Evolutionary conservation across 30 jellyfish, hydroid and myxozoan genomes (phyloP), one percentile per base, ranked within the genome.

Genomic region (Aurelia aurita complex sp. Pacific): DNA sequence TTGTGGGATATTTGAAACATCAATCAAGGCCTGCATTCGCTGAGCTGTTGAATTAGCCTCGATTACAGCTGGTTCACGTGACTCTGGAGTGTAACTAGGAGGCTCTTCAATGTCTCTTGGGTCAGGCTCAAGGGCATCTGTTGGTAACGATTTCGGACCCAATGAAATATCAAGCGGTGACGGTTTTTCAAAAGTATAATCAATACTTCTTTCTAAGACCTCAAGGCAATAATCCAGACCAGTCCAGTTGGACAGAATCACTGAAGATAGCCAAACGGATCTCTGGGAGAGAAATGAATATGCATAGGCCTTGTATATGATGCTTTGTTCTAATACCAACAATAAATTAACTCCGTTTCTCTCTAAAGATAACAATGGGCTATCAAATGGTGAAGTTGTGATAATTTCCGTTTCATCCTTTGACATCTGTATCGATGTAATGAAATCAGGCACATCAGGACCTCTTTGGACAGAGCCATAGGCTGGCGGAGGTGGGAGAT

Each of bases 221-320:
- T 68, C 95, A 54, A 93, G 82, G 53, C 97, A 88, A 19, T 93
- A 85, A 18, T 64, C 57, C 15, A 93, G 93, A 1, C 98, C 97
- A 11, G 85, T 77, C 98, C 98, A 93, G 77, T 93, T 83, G 18
- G 96, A 82, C 18, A 33, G 72, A 35, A 51, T 18, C 10, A 88
- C 98, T 19, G 96, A 68, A 19, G 88, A 73, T 50, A 93, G 81
- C 98, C 98, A 93, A 16, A 82, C 55, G 33, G 80, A 75, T 54
- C 98, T 76, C 60, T 93, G 98, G 42, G 97, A 34, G 52, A 93
- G 17, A 74, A 87, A 93, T 3, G 98, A 73, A 85, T 51, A 93
- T n/a, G 87, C 68, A 74, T 72, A 93, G 53, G 96, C 88, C 7
- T 79, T 61, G 83, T 80, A 93, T 5, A n/a, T 69, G 46, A 93